Evolutionary conservation across 2,113 vertebrate genomes (phyloP), one percentile per base, ranked within the genome.

Genomic region (Phalacrocorax aristotelis): DNA sequence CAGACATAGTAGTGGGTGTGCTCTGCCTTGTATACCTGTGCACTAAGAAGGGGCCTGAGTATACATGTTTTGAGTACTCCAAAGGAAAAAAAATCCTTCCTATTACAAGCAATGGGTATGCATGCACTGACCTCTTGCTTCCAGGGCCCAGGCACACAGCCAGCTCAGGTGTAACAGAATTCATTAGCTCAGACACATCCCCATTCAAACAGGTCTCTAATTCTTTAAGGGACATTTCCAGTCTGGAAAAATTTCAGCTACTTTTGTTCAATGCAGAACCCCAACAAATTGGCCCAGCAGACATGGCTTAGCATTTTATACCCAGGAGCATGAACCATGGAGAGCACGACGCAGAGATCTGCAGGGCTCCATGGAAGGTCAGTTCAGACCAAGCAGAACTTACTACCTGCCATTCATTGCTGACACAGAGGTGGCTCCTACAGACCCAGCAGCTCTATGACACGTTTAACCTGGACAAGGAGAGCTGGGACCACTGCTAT

Each of bases 61-160:
- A 23, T 81, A 87, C 85, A 65, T 60, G 77, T 79, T 69, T 54
- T 15, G 13, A 87, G 13, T 25, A 44, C 44, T 75, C 60, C n/a
- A 60, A 70, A 82, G 66, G 54, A 19, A 64, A 89, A 64, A 89
- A 83, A 74, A 23, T 38, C 66, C 66, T 89, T 95, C 89, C 92
- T 94, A 54, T 86, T 89, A 64, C 70, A 94, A 86, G 81, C 49
- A 94, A 68, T 34, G 83, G 65, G 70, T 49, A 92, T 51, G 61
- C 0, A 6, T 65, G 66, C 23, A 14, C 55, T 79, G 60, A 74
- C 44, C 30, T 51, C 55, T 60, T 26, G 40, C 66, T 92, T 60
- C 55, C 77, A 60, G 23, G 60, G 55, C 76, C 22, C n/a, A 54
- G 92, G 89, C 65, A 51, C 21, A 7, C 34, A 32, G 85, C 81